phyloP scores from a whole-genome alignment of 2,888 invertebrate species.

The Parasteatoda lunata region DNA sequence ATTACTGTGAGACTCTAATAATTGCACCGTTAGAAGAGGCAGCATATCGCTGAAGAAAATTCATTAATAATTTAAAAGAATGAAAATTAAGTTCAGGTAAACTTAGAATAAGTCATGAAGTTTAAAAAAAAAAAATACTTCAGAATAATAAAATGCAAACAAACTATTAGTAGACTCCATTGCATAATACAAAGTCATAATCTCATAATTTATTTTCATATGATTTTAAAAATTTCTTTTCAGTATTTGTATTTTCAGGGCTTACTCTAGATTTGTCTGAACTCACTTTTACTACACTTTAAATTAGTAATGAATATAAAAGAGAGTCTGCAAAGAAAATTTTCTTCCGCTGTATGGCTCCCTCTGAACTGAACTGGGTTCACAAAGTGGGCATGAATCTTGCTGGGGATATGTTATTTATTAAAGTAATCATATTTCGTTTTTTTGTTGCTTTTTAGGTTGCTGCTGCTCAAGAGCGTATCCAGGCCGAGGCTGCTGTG shows the following conservation, averaged over 20 bases:
- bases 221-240: too few relatives aligned
- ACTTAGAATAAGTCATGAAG: too few relatives aligned
- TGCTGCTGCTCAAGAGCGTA: slow-evolving; percentile 34
- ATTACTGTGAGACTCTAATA: too few relatives aligned
- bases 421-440: not conserved
- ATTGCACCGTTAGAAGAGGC: too few relatives aligned
- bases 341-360: not conserved
- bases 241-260: not conserved
- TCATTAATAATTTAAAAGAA: too few relatives aligned
- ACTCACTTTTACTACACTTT: too few relatives aligned
- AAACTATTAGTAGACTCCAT: too few relatives aligned
- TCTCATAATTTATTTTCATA: not conserved
- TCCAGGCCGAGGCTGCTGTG: slow-evolving; percentile 45
- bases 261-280: not conserved
- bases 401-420: not conserved
- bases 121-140: too few relatives aligned
- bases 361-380: not conserved
- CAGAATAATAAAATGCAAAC: too few relatives aligned
- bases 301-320: not conserved
- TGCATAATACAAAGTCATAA: too few relatives aligned
- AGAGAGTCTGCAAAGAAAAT: not conserved
- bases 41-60: too few relatives aligned
- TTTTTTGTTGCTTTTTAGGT: slow-evolving; percentile 32
- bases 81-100: too few relatives aligned
- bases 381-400: not conserved